Conservation (phyloP, 2,888 invertebrate genomes). For the Metacarcinus magister region DNA sequence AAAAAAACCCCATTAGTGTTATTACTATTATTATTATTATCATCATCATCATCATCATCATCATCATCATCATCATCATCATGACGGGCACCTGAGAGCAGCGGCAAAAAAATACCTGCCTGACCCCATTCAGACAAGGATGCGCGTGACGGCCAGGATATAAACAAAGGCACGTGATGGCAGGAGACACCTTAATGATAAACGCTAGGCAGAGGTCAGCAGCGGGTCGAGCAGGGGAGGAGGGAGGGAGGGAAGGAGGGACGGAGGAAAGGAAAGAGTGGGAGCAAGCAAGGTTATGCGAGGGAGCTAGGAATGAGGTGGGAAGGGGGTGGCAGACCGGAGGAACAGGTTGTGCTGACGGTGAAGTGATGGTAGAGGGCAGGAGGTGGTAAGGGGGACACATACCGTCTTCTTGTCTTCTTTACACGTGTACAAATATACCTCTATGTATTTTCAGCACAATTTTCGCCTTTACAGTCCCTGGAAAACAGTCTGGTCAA, state of each 20-base stretch:
- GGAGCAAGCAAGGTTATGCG: neutral
- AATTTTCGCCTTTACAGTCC: too few relatives aligned
- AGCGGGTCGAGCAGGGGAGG: neutral
- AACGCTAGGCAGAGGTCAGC: slow-evolving; percentile 27
- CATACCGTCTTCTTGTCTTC: too few relatives aligned
- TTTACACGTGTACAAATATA: too few relatives aligned
- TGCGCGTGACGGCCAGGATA: neutral
- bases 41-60: neutral
- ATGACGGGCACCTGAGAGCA: neutral
- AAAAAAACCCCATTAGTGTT: neutral
- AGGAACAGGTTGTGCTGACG: slow-evolving; percentile 5
- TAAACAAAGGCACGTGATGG: slow-evolving; percentile 34
- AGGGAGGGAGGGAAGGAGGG: neutral
- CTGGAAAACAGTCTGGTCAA: too few relatives aligned
- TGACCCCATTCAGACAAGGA: slow-evolving; percentile 31
- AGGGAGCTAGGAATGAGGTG: neutral
- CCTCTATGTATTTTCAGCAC: too few relatives aligned
- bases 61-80: neutral
- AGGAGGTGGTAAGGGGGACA: too few relatives aligned
- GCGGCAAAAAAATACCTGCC: neutral
- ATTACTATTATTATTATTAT: slow-evolving; percentile 54
- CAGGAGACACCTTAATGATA: slow-evolving; percentile 36
- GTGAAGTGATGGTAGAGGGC: neutral
- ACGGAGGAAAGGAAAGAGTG: neutral
- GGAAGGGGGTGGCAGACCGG: neutral